Evolutionary conservation across 2,888 invertebrate species (phyloP).

Genomic region (Acholoe squamosa): DNA sequence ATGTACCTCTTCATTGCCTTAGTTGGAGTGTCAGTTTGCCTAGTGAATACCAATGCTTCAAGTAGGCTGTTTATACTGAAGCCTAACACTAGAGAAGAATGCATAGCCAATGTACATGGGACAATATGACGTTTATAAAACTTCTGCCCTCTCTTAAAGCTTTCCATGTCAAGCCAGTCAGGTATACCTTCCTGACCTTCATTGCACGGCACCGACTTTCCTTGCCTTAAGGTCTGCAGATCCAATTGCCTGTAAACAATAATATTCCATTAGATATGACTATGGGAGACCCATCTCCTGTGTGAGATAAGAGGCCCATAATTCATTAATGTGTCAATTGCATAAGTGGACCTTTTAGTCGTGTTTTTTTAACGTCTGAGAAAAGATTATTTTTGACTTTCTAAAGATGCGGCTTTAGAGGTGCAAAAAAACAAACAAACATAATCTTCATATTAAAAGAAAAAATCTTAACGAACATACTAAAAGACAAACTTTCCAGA

Average conservation of each 20-base stretch:
- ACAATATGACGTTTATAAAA: slow-evolving; percentile 89
- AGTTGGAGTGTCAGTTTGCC: slow-evolving; percentile 87
- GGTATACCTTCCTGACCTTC: slow-evolving; percentile 73
- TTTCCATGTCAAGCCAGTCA: slow-evolving; percentile 83
- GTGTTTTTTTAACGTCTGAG: too few species aligned
- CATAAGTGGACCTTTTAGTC: too few species aligned
- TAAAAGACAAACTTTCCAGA: too few species aligned
- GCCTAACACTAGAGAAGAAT: slow-evolving; percentile 90
- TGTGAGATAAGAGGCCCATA: too few species aligned
- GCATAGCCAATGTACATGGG: slow-evolving; percentile 88
- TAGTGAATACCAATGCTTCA: slow-evolving; percentile 88
- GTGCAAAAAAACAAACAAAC: too few species aligned
- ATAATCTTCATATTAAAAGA: too few species aligned
- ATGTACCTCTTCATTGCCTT: slow-evolving; percentile 91
- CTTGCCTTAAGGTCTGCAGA: neutral
- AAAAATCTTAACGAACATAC: too few species aligned
- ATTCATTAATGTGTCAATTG: too few species aligned
- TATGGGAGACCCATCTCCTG: too few species aligned
- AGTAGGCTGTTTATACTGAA: slow-evolving; percentile 90
- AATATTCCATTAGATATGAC: too few species aligned
- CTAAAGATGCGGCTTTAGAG: too few species aligned
- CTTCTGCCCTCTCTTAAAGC: slow-evolving; percentile 86
- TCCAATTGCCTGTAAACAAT: neutral
- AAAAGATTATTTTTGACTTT: too few species aligned
- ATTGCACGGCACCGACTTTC: neutral